These are phyloP conservation scores for Andrena bucephala DNA, from an alignment of 2,888 invertebrate genomes.

Conservation along the genomic window DNA sequence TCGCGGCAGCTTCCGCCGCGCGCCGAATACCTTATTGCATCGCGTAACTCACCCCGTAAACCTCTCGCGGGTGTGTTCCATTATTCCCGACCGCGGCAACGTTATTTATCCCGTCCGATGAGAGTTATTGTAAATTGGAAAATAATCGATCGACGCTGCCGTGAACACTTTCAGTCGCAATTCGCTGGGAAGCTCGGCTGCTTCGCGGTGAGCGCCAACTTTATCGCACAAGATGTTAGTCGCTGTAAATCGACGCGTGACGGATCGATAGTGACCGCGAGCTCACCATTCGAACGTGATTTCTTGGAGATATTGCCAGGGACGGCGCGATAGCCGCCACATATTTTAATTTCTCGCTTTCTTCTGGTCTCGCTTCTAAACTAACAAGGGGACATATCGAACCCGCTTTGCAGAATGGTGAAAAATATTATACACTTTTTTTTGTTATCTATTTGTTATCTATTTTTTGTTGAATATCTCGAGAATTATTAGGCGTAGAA, in stretches of 20 bases:
- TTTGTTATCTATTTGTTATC: too few relatives aligned
- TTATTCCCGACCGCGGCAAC: not conserved
- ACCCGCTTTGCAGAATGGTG: too few relatives aligned
- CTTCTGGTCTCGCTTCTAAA: too few relatives aligned
- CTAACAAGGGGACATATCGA: too few relatives aligned
- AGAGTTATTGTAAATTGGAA: conserved; percentile 24
- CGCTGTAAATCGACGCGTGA: not conserved
- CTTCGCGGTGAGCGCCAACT: not conserved
- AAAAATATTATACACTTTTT: too few relatives aligned
- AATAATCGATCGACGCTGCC: conserved; percentile 5
- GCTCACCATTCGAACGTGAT: not conserved
- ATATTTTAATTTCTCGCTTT: not conserved
- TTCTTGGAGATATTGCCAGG: not conserved
- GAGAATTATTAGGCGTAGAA: too few relatives aligned
- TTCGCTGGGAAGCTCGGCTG: not conserved
- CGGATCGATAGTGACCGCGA: not conserved
- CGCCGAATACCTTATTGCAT: conserved; percentile 13
- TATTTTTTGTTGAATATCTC: too few relatives aligned
- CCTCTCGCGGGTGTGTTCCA: conserved; percentile 16
- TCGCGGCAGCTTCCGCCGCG: not conserved
- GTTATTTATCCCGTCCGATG: not conserved
- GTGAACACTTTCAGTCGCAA: not conserved
- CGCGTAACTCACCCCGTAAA: conserved; percentile 27
- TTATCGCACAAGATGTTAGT: conserved; percentile 3
- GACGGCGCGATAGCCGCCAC: not conserved